Conservation (phyloP, 2,888 invertebrate species). For the Pedicia rivosa region DNA sequence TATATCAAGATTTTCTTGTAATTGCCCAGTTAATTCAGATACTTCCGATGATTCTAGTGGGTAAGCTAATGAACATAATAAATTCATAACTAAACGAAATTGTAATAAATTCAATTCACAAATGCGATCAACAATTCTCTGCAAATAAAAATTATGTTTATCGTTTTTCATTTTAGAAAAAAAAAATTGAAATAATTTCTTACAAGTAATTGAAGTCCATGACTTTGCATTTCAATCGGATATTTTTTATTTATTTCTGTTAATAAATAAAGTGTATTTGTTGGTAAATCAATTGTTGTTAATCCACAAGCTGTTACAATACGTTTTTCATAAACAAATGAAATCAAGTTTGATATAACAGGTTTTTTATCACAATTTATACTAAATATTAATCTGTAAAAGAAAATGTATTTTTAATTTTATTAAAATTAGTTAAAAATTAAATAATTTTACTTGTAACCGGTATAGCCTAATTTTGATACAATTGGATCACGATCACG, state of each 20-base stretch:
- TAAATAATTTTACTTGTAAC: slow-evolving; percentile 34
- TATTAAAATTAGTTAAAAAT: background rate
- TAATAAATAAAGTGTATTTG: slow-evolving; percentile 22
- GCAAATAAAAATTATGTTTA: background rate
- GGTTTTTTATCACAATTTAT: slow-evolving; percentile 23
- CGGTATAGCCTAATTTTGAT: slow-evolving; percentile 39
- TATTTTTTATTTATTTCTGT: slow-evolving; percentile 22
- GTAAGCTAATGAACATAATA: slow-evolving; percentile 59
- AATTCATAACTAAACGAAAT: slow-evolving; percentile 59
- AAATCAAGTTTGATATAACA: slow-evolving; percentile 19
- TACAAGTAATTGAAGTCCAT: slow-evolving; percentile 24
- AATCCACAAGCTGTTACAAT: background rate
- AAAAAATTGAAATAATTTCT: too few species aligned
- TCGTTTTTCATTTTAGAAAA: background rate
- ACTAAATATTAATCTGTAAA: slow-evolving; percentile 19
- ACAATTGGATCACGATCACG: slow-evolving; percentile 34
- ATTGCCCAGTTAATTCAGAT: slow-evolving; percentile 55
- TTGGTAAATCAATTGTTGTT: slow-evolving; percentile 19
- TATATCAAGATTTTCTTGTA: slow-evolving; percentile 71
- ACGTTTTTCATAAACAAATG: slow-evolving; percentile 2
- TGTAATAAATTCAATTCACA: slow-evolving; percentile 57
- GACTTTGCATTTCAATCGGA: slow-evolving; percentile 23
- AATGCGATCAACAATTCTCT: slow-evolving; percentile 57
- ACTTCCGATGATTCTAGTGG: slow-evolving; percentile 29
- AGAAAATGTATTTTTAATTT: background rate